Base-by-base conservation (phyloP, 1,140 invertebrate genomes). In the Zaprionus taronus region DNA sequence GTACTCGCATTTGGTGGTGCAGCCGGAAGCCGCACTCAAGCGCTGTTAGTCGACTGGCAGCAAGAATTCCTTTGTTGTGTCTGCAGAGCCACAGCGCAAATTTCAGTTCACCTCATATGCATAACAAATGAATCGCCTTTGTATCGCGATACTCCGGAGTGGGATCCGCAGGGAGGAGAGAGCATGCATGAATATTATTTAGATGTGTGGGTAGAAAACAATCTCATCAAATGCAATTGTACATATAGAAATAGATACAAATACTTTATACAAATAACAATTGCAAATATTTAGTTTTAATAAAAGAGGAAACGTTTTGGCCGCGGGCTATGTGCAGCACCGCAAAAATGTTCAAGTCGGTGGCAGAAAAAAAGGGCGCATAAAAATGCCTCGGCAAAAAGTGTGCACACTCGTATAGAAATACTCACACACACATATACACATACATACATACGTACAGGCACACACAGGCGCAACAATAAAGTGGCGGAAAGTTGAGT, bases 211-310 rank as follows among this genome's bases (percentile, higher is more conserved):
- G 60, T 51, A 49, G 51, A 68, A 53, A 55, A 55, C 67, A 60
- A 64, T 22, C 36, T 78, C 72, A 64, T 80, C 67, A 79, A 85
- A 64, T 61, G 67, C 66, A 82, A 76, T 61, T 89, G 62, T 65
- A 66, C 63, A 72, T 72, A 77, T 70, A 67, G 66, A 73, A 84
- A 81, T 78, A 80, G 62, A 69, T 70, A 76, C 68, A 77, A 49
- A 69, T 68, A 67, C 31, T 4, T 11, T 81, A 75, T 80, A 80
- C 77, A 83, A 89, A 87, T 87, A 89, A 89, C 84, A 83, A 90
- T 83, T 81, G 71, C 81, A 87, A 89, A 89, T 89, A 89, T 90
- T 89, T 89, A 89, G 80, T 77, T 77, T 57, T 68, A 87, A 87
- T 89, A 76, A 84, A 87, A 77, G 60, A 47, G 61, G 67, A 71